Base-by-base conservation (phyloP, 2,113 vertebrate species). In the Pan paniscus region DNA sequence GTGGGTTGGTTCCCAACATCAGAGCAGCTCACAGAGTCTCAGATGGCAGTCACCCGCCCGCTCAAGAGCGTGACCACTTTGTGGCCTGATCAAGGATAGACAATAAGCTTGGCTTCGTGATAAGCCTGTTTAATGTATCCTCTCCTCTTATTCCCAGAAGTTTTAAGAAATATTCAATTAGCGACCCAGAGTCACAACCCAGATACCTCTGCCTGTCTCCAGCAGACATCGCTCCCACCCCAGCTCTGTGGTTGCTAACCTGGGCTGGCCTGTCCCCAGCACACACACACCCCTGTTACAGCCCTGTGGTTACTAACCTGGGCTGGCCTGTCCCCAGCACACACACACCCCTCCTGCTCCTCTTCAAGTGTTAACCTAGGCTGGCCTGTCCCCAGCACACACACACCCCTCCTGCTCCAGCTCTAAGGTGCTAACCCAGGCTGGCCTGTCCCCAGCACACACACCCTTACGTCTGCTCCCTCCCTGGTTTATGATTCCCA, bases 281-380 rank as follows among this genome's bases (percentile, higher is more conserved):
- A 59, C 57, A 59, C 23, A 59, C 57, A 25, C 1, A 59, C 57
- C 23, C 57, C 57, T 59, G 57, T 3, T 8, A 8, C 57, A 2
- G 3, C 8, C 4, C 23, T 59, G 0, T 1, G 3, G 57, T 3
- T 59, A 23, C 1, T 25, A 25, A 25, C 57, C 57, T 4, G 0
- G 23, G 8, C 57, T 4, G 22, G 57, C 57, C 57, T 25, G 57
- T 59, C 57, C 57, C 52, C 52, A 55, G 52, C 52, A 55, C 52
- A 55, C 52, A 20, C 52, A 18, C 5, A 55, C 52, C 52, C 22
- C 55, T 38, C 38, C 38, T 38, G 38, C 38, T 38, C 38, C 38
- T 38, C 38, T 38, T 38, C 38, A 38, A 38, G 38, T 38, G 38
- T 38, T 23, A 9, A 59, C 57, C 57, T 3, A 0, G 57, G 20